Evolutionary conservation across 2,113 vertebrate species (phyloP).

Genomic region (Nicator chloris): DNA sequence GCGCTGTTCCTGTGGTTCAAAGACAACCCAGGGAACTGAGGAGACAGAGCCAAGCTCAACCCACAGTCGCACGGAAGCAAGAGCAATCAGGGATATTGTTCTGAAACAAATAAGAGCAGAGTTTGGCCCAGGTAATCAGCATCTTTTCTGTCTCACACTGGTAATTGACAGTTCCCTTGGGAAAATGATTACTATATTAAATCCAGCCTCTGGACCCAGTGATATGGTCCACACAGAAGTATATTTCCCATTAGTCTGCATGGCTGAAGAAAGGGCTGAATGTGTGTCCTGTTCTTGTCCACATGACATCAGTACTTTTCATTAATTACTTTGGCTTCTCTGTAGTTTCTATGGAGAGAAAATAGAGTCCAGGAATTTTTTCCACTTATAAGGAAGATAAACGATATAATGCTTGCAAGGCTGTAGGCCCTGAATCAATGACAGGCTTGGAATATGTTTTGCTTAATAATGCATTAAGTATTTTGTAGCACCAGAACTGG

Average conservation of each 20-base stretch:
- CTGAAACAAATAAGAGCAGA: background rate
- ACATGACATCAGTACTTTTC: background rate
- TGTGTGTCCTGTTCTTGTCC: background rate
- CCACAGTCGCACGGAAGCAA: background rate
- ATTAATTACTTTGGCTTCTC: background rate
- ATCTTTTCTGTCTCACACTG: background rate
- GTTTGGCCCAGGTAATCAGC: conserved; percentile 11
- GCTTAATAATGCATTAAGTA: background rate
- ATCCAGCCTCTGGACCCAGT: background rate
- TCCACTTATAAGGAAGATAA: background rate
- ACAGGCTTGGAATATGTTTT: background rate
- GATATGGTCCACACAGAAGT: background rate
- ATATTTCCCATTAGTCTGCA: background rate
- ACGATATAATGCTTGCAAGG: background rate
- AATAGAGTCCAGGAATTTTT: background rate
- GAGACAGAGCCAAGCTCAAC: background rate
- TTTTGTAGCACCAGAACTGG: background rate
- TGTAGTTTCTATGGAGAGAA: conserved; percentile 5
- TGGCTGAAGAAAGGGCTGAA: background rate
- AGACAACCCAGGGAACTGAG: background rate
- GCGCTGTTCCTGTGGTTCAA: background rate
- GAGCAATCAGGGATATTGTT: background rate
- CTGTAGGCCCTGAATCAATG: background rate
- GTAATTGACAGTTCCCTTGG: background rate
- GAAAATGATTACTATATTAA: background rate